A percentile compares a stretch with the other conserved stretches of the same genome.
These are phyloP conservation scores for Phoxinus dragarum DNA, from an alignment of 2,797 vertebrate genomes.

Conservation along the genomic window DNA sequence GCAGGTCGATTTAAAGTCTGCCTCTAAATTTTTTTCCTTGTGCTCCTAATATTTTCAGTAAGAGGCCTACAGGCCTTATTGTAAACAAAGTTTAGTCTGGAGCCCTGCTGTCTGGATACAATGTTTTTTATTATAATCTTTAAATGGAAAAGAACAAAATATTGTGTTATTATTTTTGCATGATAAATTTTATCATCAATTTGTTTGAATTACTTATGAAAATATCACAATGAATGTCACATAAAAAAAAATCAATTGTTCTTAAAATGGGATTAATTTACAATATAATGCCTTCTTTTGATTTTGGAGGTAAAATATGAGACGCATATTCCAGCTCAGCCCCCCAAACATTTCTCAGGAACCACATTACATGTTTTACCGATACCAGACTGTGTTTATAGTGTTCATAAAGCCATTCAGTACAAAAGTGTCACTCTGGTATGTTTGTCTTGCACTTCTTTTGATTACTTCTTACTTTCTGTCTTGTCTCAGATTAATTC, in stretches of 20 bases:
- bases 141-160: too few relatives aligned
- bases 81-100: too few relatives aligned
- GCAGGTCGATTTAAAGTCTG: background rate
- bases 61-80: too few relatives aligned
- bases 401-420: background rate
- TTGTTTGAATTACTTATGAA: background rate
- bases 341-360: background rate
- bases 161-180: background rate
- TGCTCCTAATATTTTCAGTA: too few relatives aligned
- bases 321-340: background rate
- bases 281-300: background rate
- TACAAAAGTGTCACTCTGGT: background rate
- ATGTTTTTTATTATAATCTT: too few relatives aligned
- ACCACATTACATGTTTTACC: background rate
- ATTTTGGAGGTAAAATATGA: background rate
- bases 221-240: background rate
- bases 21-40: too few relatives aligned
- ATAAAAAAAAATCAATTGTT: too few relatives aligned
- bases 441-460: background rate
- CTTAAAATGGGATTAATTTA: background rate
- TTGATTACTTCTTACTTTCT: background rate
- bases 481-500: constrained; percentile 85
- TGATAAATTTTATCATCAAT: background rate
- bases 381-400: background rate
- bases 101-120: too few relatives aligned